Percentiles rank a stretch among this genome's conserved stretches.
These are phyloP conservation scores for Eulemur albifrons DNA, from an alignment of 2,797 vertebrate species.

Conservation along the genomic window DNA sequence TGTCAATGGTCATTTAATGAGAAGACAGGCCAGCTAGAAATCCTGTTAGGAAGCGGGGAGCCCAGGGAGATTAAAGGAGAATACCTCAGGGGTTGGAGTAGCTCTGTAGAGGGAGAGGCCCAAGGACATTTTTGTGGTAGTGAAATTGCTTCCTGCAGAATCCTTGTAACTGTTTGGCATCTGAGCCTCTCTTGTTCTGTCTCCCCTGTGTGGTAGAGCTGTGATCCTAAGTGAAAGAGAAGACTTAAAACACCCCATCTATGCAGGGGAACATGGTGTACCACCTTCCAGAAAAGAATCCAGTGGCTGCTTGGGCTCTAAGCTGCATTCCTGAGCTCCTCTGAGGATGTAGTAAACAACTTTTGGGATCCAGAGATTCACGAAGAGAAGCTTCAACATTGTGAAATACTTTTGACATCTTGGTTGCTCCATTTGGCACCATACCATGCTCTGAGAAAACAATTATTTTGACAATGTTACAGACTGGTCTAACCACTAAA, in stretches of 20 bases:
- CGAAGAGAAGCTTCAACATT: background rate
- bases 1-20: background rate
- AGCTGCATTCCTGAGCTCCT: slow-evolving; percentile 47
- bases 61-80: background rate
- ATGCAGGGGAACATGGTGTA: background rate
- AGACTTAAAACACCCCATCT: background rate
- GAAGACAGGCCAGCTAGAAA: background rate
- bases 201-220: background rate
- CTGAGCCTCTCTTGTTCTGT: background rate
- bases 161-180: slow-evolving; percentile 21
- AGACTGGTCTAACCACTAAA: background rate
- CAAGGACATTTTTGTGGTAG: slow-evolving; percentile 64
- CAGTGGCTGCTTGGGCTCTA: background rate
- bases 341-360: slow-evolving; percentile 36
- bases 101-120: background rate
- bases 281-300: slow-evolving; percentile 32
- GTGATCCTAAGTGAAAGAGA: background rate
- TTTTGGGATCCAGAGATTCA: background rate
- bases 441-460: background rate
- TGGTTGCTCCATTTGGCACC: background rate
- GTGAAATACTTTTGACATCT: slow-evolving; percentile 22
- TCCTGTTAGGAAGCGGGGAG: background rate
- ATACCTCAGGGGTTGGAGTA: background rate
- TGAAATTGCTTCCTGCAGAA: slow-evolving; percentile 57
- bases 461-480: background rate